phyloP scores from a whole-genome alignment of 2,113 vertebrate genomes.

The Hylia prasina region DNA sequence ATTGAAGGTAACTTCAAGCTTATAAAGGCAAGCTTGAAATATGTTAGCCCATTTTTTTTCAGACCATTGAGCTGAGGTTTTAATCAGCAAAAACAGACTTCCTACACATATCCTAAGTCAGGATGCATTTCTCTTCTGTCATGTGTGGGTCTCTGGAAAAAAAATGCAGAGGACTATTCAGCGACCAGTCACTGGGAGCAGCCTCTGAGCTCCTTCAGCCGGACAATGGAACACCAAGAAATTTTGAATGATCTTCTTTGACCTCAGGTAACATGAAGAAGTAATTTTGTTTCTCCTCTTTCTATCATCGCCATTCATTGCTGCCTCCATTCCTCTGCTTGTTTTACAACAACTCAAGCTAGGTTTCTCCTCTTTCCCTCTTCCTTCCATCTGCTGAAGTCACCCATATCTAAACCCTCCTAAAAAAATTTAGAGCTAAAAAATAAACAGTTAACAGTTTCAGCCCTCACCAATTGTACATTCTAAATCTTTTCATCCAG shows the following conservation, averaged over 20 bases:
- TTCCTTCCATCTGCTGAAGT: neutral
- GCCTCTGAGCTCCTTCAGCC: neutral
- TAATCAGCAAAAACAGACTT: neutral
- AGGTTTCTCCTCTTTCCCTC: neutral
- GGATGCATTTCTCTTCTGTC: rapidly evolving
- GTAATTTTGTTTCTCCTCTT: neutral
- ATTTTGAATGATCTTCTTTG: neutral
- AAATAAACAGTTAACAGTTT: neutral
- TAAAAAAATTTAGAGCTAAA: neutral
- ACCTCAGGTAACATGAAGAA: neutral
- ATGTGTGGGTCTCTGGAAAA: rapidly evolving
- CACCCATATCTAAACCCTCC: neutral
- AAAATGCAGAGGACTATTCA: neutral
- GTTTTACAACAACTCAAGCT: neutral
- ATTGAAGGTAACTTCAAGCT: neutral
- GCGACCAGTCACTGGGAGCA: neutral
- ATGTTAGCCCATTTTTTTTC: neutral
- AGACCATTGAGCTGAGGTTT: neutral
- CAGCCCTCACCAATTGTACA: neutral
- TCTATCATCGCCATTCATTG: neutral
- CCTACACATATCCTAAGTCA: neutral
- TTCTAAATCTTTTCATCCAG: neutral
- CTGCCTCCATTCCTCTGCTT: neutral
- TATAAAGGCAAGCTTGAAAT: neutral
- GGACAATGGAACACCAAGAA: neutral